Conservation (phyloP, 2,113 vertebrate species). For the Scomber scombrus region DNA sequence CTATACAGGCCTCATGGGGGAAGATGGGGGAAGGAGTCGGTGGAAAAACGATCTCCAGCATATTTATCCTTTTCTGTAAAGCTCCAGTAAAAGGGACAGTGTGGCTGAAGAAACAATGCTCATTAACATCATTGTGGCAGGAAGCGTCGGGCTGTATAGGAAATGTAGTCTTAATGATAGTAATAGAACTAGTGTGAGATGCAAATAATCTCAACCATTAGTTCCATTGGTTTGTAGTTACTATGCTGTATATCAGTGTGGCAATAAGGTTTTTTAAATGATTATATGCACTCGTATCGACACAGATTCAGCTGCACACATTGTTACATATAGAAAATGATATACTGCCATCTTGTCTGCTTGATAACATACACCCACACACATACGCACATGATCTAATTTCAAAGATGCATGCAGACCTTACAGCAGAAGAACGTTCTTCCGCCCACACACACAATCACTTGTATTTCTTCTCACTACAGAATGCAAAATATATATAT, state of each 20-base stretch:
- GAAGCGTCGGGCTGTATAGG: slow-evolving; percentile 7
- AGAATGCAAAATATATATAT: slow-evolving; percentile 59
- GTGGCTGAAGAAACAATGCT: slow-evolving; percentile 5
- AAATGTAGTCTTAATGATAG: slow-evolving; percentile 22
- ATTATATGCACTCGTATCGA: not conserved
- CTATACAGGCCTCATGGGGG: not conserved
- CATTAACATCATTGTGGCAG: slow-evolving; percentile 4
- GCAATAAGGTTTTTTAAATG: slow-evolving; percentile 2
- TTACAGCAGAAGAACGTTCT: slow-evolving; percentile 45
- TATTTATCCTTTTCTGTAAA: not conserved
- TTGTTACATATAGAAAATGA: slow-evolving; percentile 35
- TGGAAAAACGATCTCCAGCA: not conserved
- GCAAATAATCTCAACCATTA: slow-evolving; percentile 18
- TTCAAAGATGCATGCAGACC: slow-evolving; percentile 45
- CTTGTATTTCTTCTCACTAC: slow-evolving; percentile 47
- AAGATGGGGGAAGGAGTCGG: too few relatives aligned
- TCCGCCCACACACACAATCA: slow-evolving; percentile 41
- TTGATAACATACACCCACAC: slow-evolving; percentile 30
- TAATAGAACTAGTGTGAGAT: slow-evolving; percentile 1
- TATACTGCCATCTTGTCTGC: slow-evolving; percentile 34
- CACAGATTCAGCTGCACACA: not conserved
- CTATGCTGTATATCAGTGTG: slow-evolving; percentile 10
- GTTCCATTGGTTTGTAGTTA: slow-evolving; percentile 7
- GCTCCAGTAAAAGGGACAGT: not conserved
- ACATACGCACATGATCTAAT: slow-evolving; percentile 48